Evolutionary conservation across 2,888 invertebrate genomes (phyloP), one percentile per base, ranked within the genome.

Genomic region (Trypoxylon attenuatum): DNA sequence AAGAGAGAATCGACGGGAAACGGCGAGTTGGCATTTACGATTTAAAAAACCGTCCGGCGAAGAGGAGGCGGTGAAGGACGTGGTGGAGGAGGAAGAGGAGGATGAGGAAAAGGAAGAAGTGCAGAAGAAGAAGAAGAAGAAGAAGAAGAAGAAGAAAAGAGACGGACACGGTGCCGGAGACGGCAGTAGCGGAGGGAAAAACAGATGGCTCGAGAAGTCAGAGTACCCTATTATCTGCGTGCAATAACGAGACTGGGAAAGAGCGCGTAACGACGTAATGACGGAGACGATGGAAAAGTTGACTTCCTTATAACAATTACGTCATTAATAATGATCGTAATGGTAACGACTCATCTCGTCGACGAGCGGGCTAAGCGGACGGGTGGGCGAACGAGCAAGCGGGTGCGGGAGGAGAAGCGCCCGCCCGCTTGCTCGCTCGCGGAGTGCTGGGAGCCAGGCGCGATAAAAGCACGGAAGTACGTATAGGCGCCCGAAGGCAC

Each of bases 381-480:
- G 33, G 13, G 33, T 6, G n/a, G 8, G 10, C 4, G 33, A 33
- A n/a, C n/a, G 33, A 13, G 33, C 2, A 4, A 10, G 33, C 10
- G 33, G 33, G 33, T n/a, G 33, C 4, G 13, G 33, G 33, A 3
- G 10, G 5, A 13, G 33, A 13, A 4, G 33, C n/a, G 33, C 4
- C 13, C n/a, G 33, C n/a, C 10, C 10, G 33, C 10, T 10, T 10
- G 33, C 10, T 33, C n/a, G 33, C n/a, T 13, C 8, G 33, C 33
- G 5, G 33, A 13, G 52, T 50, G 47, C 50, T 57, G 71, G 61
- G 71, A 62, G 66, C 60, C 38, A 62, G 60, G 52, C 69, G 73
- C 75, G 77, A 81, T 81, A 82, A 82, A 79, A 81, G 82, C 82
- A 80, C 77, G 74, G 73, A 79, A 74, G 69, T 77, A 69, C 70